phyloP scores from a whole-genome alignment of 2,888 invertebrate genomes.

The Chalcosyrphus nemorum region DNA sequence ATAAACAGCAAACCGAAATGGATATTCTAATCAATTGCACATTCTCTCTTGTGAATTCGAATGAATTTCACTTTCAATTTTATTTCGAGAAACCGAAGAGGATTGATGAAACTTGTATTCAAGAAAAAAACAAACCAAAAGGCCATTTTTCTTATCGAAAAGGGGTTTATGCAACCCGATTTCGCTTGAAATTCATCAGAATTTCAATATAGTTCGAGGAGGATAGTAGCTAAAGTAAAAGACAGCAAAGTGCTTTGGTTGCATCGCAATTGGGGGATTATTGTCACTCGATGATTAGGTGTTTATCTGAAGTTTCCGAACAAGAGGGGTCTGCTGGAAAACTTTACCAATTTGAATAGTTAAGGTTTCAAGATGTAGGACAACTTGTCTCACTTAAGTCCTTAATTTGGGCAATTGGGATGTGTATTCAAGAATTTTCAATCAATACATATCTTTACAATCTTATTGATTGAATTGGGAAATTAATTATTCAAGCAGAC shows the following conservation, averaged over 20 bases:
- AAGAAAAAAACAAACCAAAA: too few relatives aligned
- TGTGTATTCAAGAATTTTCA: too few relatives aligned
- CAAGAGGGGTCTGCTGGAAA: not conserved
- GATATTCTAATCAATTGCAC: conserved; percentile 17
- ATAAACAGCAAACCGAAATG: not conserved
- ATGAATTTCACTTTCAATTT: not conserved
- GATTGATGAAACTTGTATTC: too few relatives aligned
- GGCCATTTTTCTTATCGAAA: not conserved
- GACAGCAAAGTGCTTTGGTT: not conserved
- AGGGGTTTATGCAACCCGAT: not conserved
- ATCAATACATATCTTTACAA: too few relatives aligned
- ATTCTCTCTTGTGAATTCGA: not conserved
- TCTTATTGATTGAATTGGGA: too few relatives aligned
- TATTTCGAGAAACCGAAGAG: too few relatives aligned
- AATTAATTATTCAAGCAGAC: too few relatives aligned
- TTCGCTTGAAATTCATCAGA: not conserved
- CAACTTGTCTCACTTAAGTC: too few relatives aligned
- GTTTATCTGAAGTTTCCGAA: not conserved
- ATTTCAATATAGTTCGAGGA: not conserved
- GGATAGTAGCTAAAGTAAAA: not conserved
- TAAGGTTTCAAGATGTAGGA: not conserved
- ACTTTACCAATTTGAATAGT: not conserved
- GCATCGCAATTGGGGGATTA: not conserved
- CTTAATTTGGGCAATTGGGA: too few relatives aligned
- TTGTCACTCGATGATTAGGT: not conserved